Evolutionary conservation across 1,140 invertebrate genomes (phyloP).

Genomic region (Drosophila arizonae): DNA sequence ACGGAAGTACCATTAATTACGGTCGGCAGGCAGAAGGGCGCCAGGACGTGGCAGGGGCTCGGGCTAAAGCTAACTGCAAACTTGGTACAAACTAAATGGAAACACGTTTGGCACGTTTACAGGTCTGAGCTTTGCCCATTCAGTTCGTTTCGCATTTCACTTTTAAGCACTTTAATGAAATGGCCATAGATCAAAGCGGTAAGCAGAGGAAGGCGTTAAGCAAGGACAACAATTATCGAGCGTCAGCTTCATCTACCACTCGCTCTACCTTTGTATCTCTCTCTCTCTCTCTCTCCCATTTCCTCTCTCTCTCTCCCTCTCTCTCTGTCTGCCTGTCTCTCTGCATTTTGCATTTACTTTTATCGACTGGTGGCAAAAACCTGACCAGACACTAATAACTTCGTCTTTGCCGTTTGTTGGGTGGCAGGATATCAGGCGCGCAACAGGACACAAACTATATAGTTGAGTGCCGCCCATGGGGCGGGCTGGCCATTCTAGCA

Average conservation of each 20-base stretch:
- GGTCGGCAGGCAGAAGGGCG: constrained; percentile 16
- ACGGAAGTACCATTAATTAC: constrained; percentile 76
- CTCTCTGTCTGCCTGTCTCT: not conserved
- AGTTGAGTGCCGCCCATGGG: not conserved
- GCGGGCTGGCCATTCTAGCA: constrained; percentile 10
- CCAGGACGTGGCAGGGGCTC: not conserved
- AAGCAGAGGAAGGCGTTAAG: constrained; percentile 25
- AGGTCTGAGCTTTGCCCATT: constrained; percentile 29
- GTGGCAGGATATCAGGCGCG: constrained; percentile 33
- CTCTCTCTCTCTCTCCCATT: not conserved
- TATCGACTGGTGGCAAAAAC: constrained; percentile 55
- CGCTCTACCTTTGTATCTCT: not conserved
- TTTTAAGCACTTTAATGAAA: constrained; percentile 68
- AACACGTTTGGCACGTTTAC: constrained; percentile 63
- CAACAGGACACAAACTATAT: constrained; percentile 55
- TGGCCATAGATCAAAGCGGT: constrained; percentile 57
- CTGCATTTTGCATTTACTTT: constrained; percentile 65
- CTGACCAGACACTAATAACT: constrained; percentile 59
- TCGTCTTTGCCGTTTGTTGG: constrained; percentile 56
- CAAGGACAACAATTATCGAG: constrained; percentile 41
- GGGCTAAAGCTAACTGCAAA: constrained; percentile 26
- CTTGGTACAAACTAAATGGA: constrained; percentile 46
- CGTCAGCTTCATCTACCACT: not conserved
- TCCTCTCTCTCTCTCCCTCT: not conserved
- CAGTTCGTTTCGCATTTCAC: constrained; percentile 38